Evolutionary conservation across 2,797 vertebrate species (phyloP).

Genomic region (Linurgus olivaceus): DNA sequence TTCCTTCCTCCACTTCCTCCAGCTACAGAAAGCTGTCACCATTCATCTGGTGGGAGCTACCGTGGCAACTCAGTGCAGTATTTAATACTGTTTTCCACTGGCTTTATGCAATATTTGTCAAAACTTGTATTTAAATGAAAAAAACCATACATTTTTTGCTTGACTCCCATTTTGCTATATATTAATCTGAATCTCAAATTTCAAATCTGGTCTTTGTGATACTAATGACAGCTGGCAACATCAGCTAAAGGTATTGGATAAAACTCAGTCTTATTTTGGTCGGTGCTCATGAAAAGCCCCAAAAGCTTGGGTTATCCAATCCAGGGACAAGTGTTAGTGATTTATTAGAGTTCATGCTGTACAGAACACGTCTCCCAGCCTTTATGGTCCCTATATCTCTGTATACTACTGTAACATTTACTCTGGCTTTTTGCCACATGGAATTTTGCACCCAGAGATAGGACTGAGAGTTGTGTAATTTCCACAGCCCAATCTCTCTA

Average conservation of each 20-base stretch:
- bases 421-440: constrained; percentile 43
- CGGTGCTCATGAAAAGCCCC: background rate
- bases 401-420: background rate
- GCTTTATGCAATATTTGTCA: background rate
- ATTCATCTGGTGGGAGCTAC: background rate
- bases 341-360: background rate
- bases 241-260: background rate
- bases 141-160: background rate
- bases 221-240: background rate
- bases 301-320: background rate
- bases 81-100: background rate
- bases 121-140: background rate
- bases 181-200: background rate
- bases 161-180: background rate
- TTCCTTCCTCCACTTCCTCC: background rate
- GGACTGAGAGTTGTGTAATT: background rate
- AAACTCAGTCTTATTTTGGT: background rate
- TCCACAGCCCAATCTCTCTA: background rate
- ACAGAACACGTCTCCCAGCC: background rate
- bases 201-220: background rate
- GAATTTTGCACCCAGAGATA: constrained; percentile 25
- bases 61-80: background rate
- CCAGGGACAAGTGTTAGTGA: background rate
- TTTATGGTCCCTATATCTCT: background rate
- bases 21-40: background rate